Evolutionary conservation across 2,888 invertebrate genomes (phyloP).

Genomic region (Lydus trimaculatus): DNA sequence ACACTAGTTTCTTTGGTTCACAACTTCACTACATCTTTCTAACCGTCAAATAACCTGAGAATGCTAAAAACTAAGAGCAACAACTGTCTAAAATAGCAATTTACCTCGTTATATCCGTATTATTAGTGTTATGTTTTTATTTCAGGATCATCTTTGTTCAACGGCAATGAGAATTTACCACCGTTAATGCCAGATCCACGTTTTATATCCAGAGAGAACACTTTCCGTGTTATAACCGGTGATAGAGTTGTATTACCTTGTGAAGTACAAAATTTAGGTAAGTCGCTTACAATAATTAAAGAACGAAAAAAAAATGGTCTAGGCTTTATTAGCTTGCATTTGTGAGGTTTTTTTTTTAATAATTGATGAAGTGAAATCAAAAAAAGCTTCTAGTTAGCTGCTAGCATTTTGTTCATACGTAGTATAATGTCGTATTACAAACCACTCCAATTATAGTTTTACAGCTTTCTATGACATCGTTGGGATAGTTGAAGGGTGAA

Average conservation of each 20-base stretch:
- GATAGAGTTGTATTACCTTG: conserved; percentile 81
- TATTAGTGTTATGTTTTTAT: too few species aligned
- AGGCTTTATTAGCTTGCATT: too few species aligned
- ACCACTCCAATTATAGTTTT: conserved; percentile 36
- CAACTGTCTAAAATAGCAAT: too few species aligned
- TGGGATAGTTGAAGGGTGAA: neutral
- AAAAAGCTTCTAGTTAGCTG: neutral
- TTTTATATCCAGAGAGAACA: conserved; percentile 78
- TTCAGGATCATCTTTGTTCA: conserved; percentile 12
- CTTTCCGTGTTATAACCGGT: conserved; percentile 79
- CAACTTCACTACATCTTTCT: too few species aligned
- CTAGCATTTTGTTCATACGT: neutral
- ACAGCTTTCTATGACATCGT: neutral
- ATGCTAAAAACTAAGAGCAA: too few species aligned
- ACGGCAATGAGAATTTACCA: conserved; percentile 7
- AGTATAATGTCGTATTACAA: conserved; percentile 26
- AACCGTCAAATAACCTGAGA: too few species aligned
- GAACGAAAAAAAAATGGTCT: too few species aligned
- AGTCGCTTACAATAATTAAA: too few species aligned
- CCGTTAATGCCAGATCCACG: conserved; percentile 62
- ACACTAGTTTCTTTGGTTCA: too few species aligned
- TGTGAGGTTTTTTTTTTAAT: neutral
- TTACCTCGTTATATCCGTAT: too few species aligned
- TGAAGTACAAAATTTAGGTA: conserved; percentile 82
- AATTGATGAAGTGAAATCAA: neutral